Evolutionary conservation across 2,888 invertebrate genomes (phyloP), one percentile per base, ranked within the genome.

Genomic region (Hoplodrina ambigua): DNA sequence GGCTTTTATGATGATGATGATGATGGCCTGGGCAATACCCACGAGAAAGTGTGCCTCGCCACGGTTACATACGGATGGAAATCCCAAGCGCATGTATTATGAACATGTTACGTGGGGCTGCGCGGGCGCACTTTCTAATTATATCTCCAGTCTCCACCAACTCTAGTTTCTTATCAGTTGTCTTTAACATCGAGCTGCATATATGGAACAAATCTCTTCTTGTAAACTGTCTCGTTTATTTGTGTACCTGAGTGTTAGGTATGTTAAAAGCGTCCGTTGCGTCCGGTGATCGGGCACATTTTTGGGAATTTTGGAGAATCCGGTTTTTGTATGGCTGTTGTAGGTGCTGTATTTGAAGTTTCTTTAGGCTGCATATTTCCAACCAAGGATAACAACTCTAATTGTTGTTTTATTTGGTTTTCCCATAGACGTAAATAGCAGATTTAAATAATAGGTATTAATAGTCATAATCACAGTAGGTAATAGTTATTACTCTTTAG

Each of bases 21-120:
- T 72, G 78, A 73, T 71, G 81, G 73, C 78, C 71, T 82, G 91
- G 93, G 92, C 89, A 90, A 90, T 88, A 85, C 93, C 92, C 89
- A 84, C 86, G 93, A 89, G 93, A 93, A 93, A 93, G 93, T 90
- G 81, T 82, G 86, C 81, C 81, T 78, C 78, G 83, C 69, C 63
- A 81, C 75, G 63, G 84, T 85, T 86, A 87, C 91, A 86, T 78
- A 72, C 88, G 69, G 81, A 76, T 86, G 92, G 92, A 88, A 91
- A 89, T 92, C 88, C 92, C 91, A 87, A 86, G 85, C 85, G 85
- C 79, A 70, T 81, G 77, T 84, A 81, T 81, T 81, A 83, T 86
- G 81, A 83, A 80, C 81, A 78, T 68, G 86, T 89, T 89, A 87
- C 87, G 87, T 88, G 81, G 80, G 74, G 55, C 80, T 50, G 72